These are phyloP conservation scores for Hylaea fasciaria DNA, from an alignment of 2,888 invertebrate species.

Conservation along the genomic window DNA sequence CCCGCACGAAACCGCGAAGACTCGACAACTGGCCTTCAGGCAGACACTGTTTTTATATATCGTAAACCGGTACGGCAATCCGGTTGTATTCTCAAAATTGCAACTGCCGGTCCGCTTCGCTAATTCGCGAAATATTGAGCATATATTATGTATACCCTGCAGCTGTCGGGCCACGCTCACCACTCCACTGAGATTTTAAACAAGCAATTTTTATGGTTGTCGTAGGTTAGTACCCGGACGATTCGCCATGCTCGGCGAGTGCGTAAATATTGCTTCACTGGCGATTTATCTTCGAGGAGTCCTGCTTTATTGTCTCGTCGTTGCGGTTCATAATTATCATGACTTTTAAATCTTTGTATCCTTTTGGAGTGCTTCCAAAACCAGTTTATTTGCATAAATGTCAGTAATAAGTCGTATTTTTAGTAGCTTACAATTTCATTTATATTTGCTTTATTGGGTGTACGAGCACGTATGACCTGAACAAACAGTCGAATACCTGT, in stretches of 20 bases:
- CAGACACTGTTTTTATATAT: conserved; percentile 47
- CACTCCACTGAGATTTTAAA: conserved; percentile 17
- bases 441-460: no score
- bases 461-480: conserved; percentile 9
- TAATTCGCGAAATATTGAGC: conserved; percentile 9
- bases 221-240: conserved; percentile 35
- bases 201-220: conserved; percentile 23
- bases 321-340: not conserved
- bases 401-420: no score
- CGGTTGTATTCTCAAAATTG: conserved; percentile 18
- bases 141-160: conserved; percentile 13
- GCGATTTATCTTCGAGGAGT: not conserved
- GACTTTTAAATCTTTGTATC: conserved; percentile 8
- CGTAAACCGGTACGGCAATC: conserved; percentile 34
- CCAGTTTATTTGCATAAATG: conserved; percentile 7
- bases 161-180: conserved; percentile 21
- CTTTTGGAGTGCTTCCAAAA: conserved; percentile 24
- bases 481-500: conserved; percentile 21
- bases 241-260: not conserved
- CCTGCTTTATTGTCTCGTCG: not conserved
- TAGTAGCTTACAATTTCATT: no score
- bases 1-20: conserved; percentile 45
- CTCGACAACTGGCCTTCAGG: conserved; percentile 53
- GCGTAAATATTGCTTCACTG: not conserved
- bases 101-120: conserved; percentile 8